Evolutionary conservation across 2,113 vertebrate genomes (phyloP).

Genomic region (Brachirus orientalis): DNA sequence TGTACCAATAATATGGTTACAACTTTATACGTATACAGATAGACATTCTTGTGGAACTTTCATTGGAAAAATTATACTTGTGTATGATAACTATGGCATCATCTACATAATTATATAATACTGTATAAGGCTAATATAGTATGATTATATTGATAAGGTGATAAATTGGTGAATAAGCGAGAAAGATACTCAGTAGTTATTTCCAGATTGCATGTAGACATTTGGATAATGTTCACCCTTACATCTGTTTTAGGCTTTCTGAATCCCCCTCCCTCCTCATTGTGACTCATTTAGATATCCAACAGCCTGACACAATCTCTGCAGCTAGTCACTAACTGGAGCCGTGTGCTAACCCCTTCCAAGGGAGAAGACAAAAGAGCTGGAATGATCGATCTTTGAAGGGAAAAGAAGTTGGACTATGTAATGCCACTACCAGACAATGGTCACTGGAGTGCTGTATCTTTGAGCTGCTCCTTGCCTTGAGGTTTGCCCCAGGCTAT

Average conservation of each 20-base stretch:
- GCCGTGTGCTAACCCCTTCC: slow-evolving; percentile 66
- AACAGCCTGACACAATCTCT: slow-evolving; percentile 48
- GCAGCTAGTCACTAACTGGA: slow-evolving; percentile 66
- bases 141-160: not conserved
- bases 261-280: slow-evolving; percentile 23
- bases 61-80: too few species aligned
- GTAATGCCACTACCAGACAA: slow-evolving; percentile 72
- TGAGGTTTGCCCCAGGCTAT: slow-evolving; percentile 79
- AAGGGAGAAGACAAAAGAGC: slow-evolving; percentile 72
- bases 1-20: too few species aligned
- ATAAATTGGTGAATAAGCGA: not conserved
- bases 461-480: slow-evolving; percentile 73
- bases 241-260: slow-evolving; percentile 33
- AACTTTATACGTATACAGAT: too few species aligned
- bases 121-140: not conserved
- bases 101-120: not conserved
- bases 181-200: not conserved
- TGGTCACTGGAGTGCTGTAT: slow-evolving; percentile 71
- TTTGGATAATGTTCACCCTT: slow-evolving; percentile 16
- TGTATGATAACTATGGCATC: not conserved
- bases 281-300: slow-evolving; percentile 55
- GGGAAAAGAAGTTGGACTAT: slow-evolving; percentile 42
- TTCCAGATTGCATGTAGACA: slow-evolving; percentile 13
- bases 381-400: slow-evolving; percentile 77
- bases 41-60: not conserved